These are phyloP conservation scores for Python bivittatus DNA, from an alignment of 2,113 vertebrate genomes.

Conservation along the genomic window DNA sequence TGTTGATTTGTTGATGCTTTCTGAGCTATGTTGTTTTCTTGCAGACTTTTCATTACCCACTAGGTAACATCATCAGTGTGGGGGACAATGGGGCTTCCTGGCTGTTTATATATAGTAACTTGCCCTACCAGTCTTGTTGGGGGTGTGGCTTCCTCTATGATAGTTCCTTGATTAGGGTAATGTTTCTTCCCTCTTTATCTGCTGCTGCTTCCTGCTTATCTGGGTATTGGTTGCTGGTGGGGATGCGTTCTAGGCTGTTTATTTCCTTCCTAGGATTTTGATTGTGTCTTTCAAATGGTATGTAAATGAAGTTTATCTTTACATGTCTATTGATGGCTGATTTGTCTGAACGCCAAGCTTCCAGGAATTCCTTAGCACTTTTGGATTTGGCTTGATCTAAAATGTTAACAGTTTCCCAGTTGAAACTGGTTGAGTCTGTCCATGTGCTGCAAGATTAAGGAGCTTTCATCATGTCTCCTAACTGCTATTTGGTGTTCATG, in stretches of 20 bases:
- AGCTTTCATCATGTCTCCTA: too few species aligned
- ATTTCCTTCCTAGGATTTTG: neutral
- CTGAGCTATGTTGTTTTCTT: neutral
- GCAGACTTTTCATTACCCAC: neutral
- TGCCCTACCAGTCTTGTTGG: neutral
- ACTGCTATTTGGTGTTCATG: neutral
- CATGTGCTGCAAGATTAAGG: neutral
- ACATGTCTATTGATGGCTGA: neutral
- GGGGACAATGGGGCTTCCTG: neutral
- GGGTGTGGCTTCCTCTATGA: neutral
- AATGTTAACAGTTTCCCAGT: neutral
- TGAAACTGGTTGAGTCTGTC: neutral
- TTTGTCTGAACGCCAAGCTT: neutral
- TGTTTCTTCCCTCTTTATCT: neutral
- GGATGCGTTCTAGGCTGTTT: neutral
- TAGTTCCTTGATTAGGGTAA: neutral
- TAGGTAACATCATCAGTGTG: neutral
- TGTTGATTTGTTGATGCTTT: neutral
- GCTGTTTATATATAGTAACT: neutral
- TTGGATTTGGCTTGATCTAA: neutral
- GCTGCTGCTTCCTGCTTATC: neutral
- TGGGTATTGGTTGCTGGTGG: neutral
- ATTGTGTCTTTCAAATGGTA: neutral
- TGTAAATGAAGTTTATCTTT: neutral
- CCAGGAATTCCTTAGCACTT: neutral